Evolutionary conservation across 2,113 vertebrate genomes (phyloP).

Genomic region (Ramphastos sulfuratus): DNA sequence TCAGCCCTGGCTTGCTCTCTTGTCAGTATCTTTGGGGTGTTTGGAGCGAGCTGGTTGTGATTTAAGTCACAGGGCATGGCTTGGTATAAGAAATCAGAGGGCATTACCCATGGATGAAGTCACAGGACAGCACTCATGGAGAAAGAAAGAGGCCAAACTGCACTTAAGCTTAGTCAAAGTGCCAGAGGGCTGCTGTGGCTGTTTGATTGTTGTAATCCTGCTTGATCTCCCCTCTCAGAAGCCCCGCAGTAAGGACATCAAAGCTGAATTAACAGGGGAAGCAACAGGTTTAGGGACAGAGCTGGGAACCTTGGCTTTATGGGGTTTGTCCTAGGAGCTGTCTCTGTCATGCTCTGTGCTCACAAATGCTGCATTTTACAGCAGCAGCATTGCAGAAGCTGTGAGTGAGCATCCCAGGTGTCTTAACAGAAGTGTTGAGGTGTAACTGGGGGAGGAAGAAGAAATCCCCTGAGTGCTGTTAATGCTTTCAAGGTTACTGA

Average conservation of each 20-base stretch:
- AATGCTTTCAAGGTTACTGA: not conserved
- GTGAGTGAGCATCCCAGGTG: not conserved
- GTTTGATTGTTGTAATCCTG: not conserved
- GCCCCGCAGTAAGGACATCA: not conserved
- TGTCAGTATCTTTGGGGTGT: conserved; percentile 18
- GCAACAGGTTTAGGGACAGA: not conserved
- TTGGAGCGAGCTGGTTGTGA: not conserved
- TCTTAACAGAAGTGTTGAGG: not conserved
- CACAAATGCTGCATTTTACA: not conserved
- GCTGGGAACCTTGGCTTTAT: not conserved
- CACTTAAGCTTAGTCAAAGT: not conserved
- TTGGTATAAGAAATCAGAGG: too few relatives aligned
- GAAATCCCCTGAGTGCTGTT: rapidly evolving
- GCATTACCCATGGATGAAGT: too few relatives aligned
- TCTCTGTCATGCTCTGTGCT: not conserved
- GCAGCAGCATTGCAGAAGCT: not conserved
- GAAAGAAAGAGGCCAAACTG: too few relatives aligned
- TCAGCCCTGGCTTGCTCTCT: conserved; percentile 62
- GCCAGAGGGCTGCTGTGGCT: not conserved
- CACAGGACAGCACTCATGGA: too few relatives aligned
- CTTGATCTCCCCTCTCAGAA: not conserved
- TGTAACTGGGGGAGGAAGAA: not conserved
- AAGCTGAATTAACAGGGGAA: not conserved
- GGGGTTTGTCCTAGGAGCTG: not conserved
- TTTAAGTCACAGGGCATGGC: not conserved